Evolutionary conservation across 2,888 invertebrate species (phyloP).

Genomic region (Agrilus biguttatus): DNA sequence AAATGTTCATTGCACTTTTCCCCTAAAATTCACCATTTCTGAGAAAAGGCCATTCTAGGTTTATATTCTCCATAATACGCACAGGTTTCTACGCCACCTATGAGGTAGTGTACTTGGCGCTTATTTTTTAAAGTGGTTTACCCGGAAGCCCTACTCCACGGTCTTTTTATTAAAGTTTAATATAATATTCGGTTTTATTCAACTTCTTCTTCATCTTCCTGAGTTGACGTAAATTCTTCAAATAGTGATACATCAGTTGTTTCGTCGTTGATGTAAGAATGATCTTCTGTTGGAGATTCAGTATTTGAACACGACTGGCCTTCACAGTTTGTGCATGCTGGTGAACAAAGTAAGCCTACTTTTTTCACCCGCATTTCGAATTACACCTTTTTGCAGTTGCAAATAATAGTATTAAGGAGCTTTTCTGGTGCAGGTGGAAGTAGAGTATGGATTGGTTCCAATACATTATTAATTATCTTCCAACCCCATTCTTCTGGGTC

Average conservation of each 20-base stretch:
- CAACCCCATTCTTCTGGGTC: slow-evolving; percentile 12
- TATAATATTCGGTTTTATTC: too few species aligned
- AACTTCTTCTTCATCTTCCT: slow-evolving; percentile 15
- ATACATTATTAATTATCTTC: slow-evolving; percentile 6
- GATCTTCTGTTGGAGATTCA: slow-evolving; percentile 11
- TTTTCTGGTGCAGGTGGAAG: slow-evolving; percentile 8
- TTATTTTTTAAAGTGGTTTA: too few species aligned
- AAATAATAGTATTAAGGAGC: slow-evolving; percentile 5
- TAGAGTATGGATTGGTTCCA: slow-evolving; percentile 8
- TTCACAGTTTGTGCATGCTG: slow-evolving; percentile 15
- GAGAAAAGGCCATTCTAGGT: too few species aligned
- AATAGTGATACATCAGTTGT: slow-evolving; percentile 4
- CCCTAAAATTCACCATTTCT: too few species aligned
- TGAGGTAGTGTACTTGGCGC: slow-evolving; percentile 21
- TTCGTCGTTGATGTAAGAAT: slow-evolving; percentile 4
- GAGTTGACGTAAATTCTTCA: slow-evolving; percentile 25
- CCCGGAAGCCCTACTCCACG: too few species aligned
- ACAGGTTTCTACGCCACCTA: slow-evolving; percentile 6
- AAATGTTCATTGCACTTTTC: too few species aligned
- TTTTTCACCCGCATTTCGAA: slow-evolving; percentile 16
- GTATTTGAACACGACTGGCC: slow-evolving; percentile 12
- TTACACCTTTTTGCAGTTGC: slow-evolving; percentile 7
- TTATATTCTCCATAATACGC: slow-evolving; percentile 1
- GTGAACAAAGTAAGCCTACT: slow-evolving; percentile 14
- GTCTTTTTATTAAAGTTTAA: too few species aligned